Evolutionary conservation across 1,140 invertebrate species (phyloP).

Genomic region (Drosophila nebulosa): DNA sequence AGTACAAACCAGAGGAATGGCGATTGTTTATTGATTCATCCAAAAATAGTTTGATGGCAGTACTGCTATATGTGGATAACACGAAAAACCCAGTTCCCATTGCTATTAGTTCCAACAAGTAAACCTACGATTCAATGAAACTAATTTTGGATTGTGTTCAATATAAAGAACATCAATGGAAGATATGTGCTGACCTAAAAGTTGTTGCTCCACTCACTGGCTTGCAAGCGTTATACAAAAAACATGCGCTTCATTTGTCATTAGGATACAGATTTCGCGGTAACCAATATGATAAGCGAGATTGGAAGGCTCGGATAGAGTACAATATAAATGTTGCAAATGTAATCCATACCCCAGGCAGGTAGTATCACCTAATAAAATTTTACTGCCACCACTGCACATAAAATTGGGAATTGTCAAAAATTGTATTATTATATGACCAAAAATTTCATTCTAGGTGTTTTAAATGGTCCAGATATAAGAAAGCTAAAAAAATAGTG

Average conservation of each 20-base stretch:
- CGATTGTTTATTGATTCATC: background rate
- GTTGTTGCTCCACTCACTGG: too few relatives aligned
- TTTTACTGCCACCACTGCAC: background rate
- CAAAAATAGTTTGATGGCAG: background rate
- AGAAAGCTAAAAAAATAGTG: too few relatives aligned
- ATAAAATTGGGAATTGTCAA: background rate
- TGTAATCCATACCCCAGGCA: too few relatives aligned
- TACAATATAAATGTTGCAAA: too few relatives aligned
- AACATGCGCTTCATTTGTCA: background rate
- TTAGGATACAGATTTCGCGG: background rate
- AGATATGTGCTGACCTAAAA: too few relatives aligned
- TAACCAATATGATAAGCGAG: background rate
- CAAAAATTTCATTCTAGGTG: too few relatives aligned
- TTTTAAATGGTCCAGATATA: too few relatives aligned
- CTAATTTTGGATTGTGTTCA: background rate
- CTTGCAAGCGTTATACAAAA: background rate
- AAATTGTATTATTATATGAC: background rate
- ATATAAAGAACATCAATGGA: background rate
- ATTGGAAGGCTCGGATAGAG: too few relatives aligned
- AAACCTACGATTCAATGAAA: background rate
- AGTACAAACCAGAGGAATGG: background rate
- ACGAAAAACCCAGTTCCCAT: background rate
- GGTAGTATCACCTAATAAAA: too few relatives aligned
- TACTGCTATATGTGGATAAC: background rate
- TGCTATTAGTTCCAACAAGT: background rate